A percentile compares a stretch with the other conserved stretches of the same genome.
These are phyloP conservation scores for Chelmon rostratus DNA, from an alignment of 2,797 vertebrate species.

Conservation along the genomic window DNA sequence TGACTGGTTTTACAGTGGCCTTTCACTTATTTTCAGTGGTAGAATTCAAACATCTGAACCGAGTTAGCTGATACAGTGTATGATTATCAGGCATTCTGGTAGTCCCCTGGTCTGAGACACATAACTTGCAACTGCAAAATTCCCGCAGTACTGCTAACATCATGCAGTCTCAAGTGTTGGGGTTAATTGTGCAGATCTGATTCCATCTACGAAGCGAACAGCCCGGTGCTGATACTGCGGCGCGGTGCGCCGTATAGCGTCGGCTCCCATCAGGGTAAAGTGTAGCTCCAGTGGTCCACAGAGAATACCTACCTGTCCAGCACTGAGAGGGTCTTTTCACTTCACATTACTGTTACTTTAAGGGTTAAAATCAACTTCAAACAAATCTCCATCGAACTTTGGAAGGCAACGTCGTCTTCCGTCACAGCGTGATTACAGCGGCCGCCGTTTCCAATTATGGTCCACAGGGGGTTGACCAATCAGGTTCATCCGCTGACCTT, in stretches of 20 bases:
- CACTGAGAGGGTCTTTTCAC: slow-evolving; percentile 71
- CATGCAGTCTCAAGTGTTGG: slow-evolving; percentile 69
- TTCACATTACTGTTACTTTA: slow-evolving; percentile 71
- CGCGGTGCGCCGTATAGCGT: slow-evolving; percentile 36
- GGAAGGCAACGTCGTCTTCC: slow-evolving; percentile 54
- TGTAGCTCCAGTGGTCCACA: slow-evolving; percentile 25
- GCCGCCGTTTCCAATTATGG: slow-evolving; percentile 77
- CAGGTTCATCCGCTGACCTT: slow-evolving; percentile 81
- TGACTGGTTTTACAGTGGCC: slow-evolving; percentile 8
- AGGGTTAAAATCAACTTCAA: slow-evolving; percentile 76
- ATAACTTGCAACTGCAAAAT: slow-evolving; percentile 24
- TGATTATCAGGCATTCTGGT: slow-evolving; percentile 8
- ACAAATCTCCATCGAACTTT: slow-evolving; percentile 51
- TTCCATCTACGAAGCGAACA: slow-evolving; percentile 59
- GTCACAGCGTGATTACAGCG: slow-evolving; percentile 79
- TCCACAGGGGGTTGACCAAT: slow-evolving; percentile 79
- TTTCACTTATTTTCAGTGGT: slow-evolving; percentile 19
- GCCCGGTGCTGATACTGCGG: slow-evolving; percentile 28
- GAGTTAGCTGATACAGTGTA: slow-evolving; percentile 14
- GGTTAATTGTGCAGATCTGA: slow-evolving; percentile 77
- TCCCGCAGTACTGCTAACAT: slow-evolving; percentile 21
- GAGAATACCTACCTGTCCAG: slow-evolving; percentile 56
- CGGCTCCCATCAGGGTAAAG: slow-evolving; percentile 58
- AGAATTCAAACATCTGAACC: slow-evolving; percentile 34
- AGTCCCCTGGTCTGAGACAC: slow-evolving; percentile 12